Percentiles rank a stretch among this genome's conserved stretches.
Conservation (phyloP, 2,113 vertebrate species). For the Geothlypis trichas region DNA sequence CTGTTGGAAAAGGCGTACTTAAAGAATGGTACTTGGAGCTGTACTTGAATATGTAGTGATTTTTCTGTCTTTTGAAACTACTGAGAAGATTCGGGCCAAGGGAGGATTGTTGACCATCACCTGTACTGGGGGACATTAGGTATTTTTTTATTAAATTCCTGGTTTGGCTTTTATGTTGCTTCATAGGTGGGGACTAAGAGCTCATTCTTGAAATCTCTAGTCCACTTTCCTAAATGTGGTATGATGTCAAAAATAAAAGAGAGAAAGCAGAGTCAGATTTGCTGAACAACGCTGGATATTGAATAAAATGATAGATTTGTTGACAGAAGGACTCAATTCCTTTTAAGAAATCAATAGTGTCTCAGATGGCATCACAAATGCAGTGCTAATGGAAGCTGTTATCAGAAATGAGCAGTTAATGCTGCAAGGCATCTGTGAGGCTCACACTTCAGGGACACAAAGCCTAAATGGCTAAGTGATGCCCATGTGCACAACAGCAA, state of each 20-base stretch:
- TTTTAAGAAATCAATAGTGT: slow-evolving; percentile 69
- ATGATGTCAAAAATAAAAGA: not conserved
- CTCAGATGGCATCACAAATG: not conserved
- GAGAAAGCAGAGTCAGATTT: not conserved
- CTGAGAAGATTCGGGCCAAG: not conserved
- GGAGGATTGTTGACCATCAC: not conserved
- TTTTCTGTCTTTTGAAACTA: not conserved
- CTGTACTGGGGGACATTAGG: accelerated
- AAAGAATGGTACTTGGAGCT: not conserved
- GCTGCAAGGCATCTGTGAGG: not conserved
- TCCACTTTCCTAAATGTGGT: not conserved
- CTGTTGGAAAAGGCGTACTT: not conserved
- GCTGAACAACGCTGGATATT: not conserved
- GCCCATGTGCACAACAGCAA: not conserved
- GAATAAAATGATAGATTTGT: slow-evolving; percentile 1
- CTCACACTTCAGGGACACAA: not conserved
- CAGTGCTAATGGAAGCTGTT: slow-evolving; percentile 43
- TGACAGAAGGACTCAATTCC: slow-evolving; percentile 30
- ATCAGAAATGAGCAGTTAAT: not conserved
- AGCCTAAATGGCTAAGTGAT: not conserved
- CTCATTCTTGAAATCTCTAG: not conserved
- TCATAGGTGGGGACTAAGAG: not conserved
- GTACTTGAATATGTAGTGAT: not conserved
- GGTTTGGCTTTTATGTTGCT: not conserved
- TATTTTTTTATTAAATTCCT: not conserved